Evolutionary conservation across 2,797 vertebrate species (phyloP).

Genomic region (Tokudaia muenninki): DNA sequence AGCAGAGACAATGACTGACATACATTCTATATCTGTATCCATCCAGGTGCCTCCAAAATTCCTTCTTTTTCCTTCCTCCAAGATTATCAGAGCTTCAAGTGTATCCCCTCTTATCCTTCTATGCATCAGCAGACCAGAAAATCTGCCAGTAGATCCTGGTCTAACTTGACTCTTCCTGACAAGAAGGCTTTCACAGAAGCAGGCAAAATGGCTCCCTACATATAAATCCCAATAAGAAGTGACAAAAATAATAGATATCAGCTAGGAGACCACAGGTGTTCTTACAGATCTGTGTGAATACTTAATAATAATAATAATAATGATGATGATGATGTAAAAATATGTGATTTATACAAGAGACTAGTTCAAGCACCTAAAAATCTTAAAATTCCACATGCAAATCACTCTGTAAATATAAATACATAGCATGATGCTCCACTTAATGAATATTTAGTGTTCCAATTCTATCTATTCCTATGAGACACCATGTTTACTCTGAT

Average conservation of each 20-base stretch:
- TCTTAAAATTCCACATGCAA: not conserved
- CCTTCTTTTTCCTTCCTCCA: not conserved
- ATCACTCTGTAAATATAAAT: not conserved
- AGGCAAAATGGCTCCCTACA: not conserved
- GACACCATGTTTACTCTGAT: not conserved
- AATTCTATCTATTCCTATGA: not conserved
- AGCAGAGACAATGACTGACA: not conserved
- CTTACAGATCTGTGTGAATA: not conserved
- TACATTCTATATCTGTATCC: not conserved
- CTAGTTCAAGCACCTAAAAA: not conserved
- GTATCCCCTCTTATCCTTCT: not conserved
- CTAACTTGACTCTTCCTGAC: not conserved
- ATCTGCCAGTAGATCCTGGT: not conserved
- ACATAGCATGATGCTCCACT: accelerated
- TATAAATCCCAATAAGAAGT: not conserved
- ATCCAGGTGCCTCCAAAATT: not conserved
- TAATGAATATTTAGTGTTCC: not conserved
- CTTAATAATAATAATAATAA: not conserved
- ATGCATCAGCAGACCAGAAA: not conserved
- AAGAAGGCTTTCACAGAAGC: not conserved
- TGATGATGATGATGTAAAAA: not conserved
- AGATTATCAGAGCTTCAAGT: not conserved
- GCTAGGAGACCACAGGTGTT: not conserved
- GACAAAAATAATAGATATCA: not conserved
- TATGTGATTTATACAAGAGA: not conserved